Percentiles rank a stretch among this genome's conserved stretches.
Conservation (phyloP, 2,888 invertebrate genomes). For the Ommatoiulus sabulosus region DNA sequence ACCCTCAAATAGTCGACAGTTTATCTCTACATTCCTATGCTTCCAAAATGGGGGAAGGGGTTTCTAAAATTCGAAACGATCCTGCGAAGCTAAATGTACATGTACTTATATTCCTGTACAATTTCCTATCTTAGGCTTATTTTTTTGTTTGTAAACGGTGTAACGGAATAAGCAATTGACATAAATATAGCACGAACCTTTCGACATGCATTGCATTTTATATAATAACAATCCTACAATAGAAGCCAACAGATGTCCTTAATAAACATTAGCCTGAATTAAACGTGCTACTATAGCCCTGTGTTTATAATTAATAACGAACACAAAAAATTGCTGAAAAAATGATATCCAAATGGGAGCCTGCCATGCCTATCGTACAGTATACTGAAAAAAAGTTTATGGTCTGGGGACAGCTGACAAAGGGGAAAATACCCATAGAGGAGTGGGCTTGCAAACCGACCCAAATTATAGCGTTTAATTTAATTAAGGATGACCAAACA, state of each 20-base stretch:
- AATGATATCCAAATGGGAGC: not conserved
- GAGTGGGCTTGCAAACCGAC: slow-evolving; percentile 17
- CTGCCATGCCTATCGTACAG: not conserved
- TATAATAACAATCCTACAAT: slow-evolving; percentile 4
- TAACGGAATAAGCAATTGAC: slow-evolving; percentile 45
- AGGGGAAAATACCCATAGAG: not conserved
- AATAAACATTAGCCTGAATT: slow-evolving; percentile 37
- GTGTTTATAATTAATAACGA: slow-evolving; percentile 17
- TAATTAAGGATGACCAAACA: slow-evolving; percentile 35
- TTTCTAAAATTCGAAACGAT: not conserved
- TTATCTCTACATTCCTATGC: not conserved
- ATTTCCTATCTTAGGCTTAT: not conserved
- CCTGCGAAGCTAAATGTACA: not conserved
- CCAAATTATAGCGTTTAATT: not conserved
- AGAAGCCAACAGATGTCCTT: slow-evolving; percentile 22
- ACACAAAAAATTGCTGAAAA: not conserved
- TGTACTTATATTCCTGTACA: not conserved
- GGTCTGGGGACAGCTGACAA: slow-evolving; percentile 18
- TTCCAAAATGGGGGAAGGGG: not conserved
- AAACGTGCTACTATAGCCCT: not conserved
- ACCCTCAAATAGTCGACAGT: not conserved
- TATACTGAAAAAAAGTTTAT: not conserved
- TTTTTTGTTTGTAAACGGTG: not conserved
- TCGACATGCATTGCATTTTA: slow-evolving; percentile 11
- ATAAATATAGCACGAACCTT: slow-evolving; percentile 6